Evolutionary conservation across 1,140 invertebrate species (phyloP), one percentile per base, ranked within the genome.

Genomic region (Agrilus planipennis): DNA sequence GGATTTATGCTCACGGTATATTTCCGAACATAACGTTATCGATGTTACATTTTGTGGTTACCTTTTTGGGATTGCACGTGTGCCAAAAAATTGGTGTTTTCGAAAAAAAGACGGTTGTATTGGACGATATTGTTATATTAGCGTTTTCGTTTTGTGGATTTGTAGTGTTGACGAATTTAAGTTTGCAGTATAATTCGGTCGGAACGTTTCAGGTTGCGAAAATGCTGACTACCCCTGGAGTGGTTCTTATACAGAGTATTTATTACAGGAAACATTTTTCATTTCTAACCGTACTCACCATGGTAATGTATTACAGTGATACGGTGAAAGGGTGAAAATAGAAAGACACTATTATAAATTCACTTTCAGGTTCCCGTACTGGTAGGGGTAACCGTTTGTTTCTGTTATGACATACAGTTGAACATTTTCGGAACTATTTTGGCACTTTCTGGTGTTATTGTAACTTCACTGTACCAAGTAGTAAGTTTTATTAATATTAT

Each of bases 131-230:
- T 15, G 17, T 36, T 4, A 16, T 23, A 14, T 12, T 36, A 14
- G 18, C 34, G 3, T 14, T 36, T 4, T 36, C 19, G 6, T 36
- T 36, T 22, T 36, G 34, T 12, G 34, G 34, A 10, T 36, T 36
- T 16, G 34, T 36, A 2, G 34, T 36, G 2, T 36, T 36, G 7
- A 36, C 34, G 6, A 36, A 36, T 15, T 12, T 36, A 3, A 36
- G 34, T 23, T 16, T 36, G 7, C 19, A 36, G 17, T 22, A 36
- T 23, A 36, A 36, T 36, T 36, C 34, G 17, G 34, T 36, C n/a
- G 34, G 34, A 22, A 23, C 34, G 23, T 36, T 36, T 16, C 34
- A 36, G 23, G 34, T 36, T 14, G 34, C 34, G 10, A 36, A 36
- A 22, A 23, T 36, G 34, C 9, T 36, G 18, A 36, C 34, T 4